A percentile compares a stretch with the other conserved stretches of the same genome.
Evolutionary conservation across 2,797 vertebrate genomes (phyloP).

Genomic region (Gymnothorax reevesii): DNA sequence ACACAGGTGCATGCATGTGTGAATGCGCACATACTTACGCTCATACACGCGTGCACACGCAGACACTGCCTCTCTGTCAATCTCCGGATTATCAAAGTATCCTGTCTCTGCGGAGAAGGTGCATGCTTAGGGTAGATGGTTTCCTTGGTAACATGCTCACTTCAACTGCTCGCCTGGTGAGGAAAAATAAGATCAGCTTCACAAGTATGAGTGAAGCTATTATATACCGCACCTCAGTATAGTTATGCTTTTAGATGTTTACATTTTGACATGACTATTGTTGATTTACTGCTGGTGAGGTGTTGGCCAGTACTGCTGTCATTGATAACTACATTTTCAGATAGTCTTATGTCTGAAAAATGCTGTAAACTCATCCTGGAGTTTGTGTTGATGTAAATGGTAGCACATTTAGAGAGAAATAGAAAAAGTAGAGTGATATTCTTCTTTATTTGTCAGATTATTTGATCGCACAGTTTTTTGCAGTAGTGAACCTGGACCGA

Average conservation of each 20-base stretch:
- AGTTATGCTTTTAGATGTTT: background rate
- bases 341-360: too few relatives aligned
- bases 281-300: background rate
- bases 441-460: too few relatives aligned
- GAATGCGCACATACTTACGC: too few relatives aligned
- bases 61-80: slow-evolving; percentile 55
- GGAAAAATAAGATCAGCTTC: slow-evolving; percentile 52
- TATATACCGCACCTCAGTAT: slow-evolving; percentile 42
- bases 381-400: background rate
- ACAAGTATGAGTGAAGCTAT: slow-evolving; percentile 55
- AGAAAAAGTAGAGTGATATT: too few relatives aligned
- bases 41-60: slow-evolving; percentile 55
- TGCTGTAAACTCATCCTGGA: background rate
- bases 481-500: too few relatives aligned
- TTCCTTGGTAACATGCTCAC: slow-evolving; percentile 71
- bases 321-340: too few relatives aligned
- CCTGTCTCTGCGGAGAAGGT: slow-evolving; percentile 67
- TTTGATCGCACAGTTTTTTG: too few relatives aligned
- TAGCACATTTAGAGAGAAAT: background rate
- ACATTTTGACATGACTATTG: background rate
- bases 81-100: slow-evolving; percentile 75
- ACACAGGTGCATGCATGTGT: slow-evolving; percentile 31
- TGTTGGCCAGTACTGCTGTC: background rate
- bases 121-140: slow-evolving; percentile 66
- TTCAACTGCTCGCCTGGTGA: slow-evolving; percentile 59